Conservation (phyloP, 2,113 vertebrate species). For the Mirza zaza region DNA sequence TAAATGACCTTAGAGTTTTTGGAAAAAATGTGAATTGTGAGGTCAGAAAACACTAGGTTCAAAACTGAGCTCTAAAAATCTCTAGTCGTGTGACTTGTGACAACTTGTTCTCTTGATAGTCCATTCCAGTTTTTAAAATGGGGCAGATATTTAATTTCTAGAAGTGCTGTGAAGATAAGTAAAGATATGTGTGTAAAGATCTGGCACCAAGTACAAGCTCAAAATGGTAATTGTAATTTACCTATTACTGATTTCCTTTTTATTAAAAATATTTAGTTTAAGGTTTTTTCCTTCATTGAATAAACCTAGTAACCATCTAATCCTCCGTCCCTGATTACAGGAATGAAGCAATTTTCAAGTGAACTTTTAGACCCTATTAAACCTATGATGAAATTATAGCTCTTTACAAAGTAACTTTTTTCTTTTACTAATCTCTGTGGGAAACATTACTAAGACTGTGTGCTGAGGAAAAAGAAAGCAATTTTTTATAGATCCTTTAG, state of each 20-base stretch:
- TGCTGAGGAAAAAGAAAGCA: not conserved
- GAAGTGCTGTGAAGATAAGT: not conserved
- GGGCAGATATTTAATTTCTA: not conserved
- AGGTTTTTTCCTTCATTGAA: not conserved
- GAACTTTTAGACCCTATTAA: slow-evolving; percentile 24
- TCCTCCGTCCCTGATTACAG: not conserved
- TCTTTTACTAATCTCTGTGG: slow-evolving; percentile 47
- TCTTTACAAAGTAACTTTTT: slow-evolving; percentile 15
- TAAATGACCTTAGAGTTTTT: not conserved
- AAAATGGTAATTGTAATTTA: not conserved
- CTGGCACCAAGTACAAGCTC: not conserved
- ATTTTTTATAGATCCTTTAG: slow-evolving; percentile 23
- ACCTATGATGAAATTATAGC: not conserved
- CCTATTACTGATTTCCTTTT: not conserved
- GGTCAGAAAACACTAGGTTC: not conserved
- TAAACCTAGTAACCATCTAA: not conserved
- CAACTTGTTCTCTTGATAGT: not conserved
- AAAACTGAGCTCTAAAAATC: not conserved
- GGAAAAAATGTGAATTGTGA: not conserved
- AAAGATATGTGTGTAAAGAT: not conserved
- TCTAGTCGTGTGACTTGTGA: not conserved
- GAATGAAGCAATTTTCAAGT: not conserved
- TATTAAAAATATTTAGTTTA: not conserved
- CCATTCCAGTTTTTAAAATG: not conserved
- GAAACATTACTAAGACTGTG: slow-evolving; percentile 27